Evolutionary conservation across 2,888 invertebrate genomes (phyloP), one percentile per base, ranked within the genome.

Genomic region (Rugalucina vietnamica): DNA sequence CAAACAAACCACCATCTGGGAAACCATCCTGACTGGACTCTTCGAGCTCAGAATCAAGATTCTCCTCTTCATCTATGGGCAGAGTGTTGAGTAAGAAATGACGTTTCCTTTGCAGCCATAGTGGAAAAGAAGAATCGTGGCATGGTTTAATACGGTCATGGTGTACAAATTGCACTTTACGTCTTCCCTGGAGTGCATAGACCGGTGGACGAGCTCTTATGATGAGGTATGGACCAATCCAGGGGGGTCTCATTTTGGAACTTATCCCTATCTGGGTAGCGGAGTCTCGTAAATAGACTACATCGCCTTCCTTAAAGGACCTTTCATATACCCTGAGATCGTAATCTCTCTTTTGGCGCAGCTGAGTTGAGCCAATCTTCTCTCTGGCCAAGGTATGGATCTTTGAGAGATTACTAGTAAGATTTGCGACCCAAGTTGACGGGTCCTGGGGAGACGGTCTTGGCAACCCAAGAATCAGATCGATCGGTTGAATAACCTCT

Each of bases 261-360:
- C n/a, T n/a, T n/a, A n/a, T n/a, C n/a, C n/a, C n/a, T n/a, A n/a
- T n/a, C n/a, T n/a, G n/a, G n/a, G 49, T 27, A 32, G 84, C 84
- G 14, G 79, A 49, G 50, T 85, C 78, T 0, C 70, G 29, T 4
- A 81, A 43, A 29, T 77, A 36, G 36, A 77, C 77, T 24, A 39
- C 14, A 27, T 77, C 77, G 2, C 60, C 60, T 14, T 32, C 82
- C 24, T 21, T 69, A 50, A 43, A 82, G 21, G 78, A 18, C 5
- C 50, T 1, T 71, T 72, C 24, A 18, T 54, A 54, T 14, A 73
- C 18, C 18, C 65, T 12, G 1, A 78, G 57, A 50, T 82, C 82
- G 50, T 82, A 82, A 43, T 77, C 39, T 21, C 69, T 39, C n/a
- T 82, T 82, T 78, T 73, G 71, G 0, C 49, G 34, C 21, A 60